A percentile compares a stretch with the other conserved stretches of the same genome.
phyloP scores from a whole-genome alignment of 2,113 vertebrate species.

The Hippocampus comes region DNA sequence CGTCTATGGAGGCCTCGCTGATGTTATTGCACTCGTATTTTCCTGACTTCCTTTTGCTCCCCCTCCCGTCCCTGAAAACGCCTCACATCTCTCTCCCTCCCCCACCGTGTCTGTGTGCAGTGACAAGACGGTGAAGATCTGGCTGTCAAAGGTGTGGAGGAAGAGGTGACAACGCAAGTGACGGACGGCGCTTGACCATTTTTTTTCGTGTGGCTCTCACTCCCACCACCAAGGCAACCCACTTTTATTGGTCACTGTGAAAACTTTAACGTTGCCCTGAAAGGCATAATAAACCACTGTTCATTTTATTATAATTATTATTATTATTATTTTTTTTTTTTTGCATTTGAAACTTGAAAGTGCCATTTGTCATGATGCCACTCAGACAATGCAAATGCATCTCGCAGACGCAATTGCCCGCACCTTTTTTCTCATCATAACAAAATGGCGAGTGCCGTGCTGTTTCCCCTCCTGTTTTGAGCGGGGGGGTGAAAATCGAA shows the following conservation, averaged over 20 bases:
- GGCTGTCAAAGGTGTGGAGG: slow-evolving; percentile 75
- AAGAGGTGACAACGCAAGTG: slow-evolving; percentile 65
- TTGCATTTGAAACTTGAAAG: slow-evolving; percentile 47
- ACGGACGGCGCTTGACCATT: neutral
- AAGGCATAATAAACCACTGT: slow-evolving; percentile 24
- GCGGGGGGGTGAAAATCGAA: neutral
- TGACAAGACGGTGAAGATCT: slow-evolving; percentile 93
- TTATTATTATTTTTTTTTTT: slow-evolving; percentile 28
- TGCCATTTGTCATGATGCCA: slow-evolving; percentile 54
- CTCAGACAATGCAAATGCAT: slow-evolving; percentile 25
- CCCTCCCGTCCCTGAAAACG: neutral
- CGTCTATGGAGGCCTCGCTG: slow-evolving; percentile 15
- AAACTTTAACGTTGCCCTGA: slow-evolving; percentile 14
- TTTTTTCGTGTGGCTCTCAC: slow-evolving; percentile 19
- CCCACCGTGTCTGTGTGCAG: slow-evolving; percentile 66
- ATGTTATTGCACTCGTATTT: slow-evolving; percentile 34
- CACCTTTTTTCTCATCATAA: slow-evolving; percentile 17
- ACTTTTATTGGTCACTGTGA: slow-evolving; percentile 20
- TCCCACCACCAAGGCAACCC: slow-evolving; percentile 39
- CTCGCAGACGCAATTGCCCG: slow-evolving; percentile 2
- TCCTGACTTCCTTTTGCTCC: slow-evolving; percentile 21
- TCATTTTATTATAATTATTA: slow-evolving; percentile 21
- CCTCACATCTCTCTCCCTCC: slow-evolving; percentile 33
- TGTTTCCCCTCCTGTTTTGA: slow-evolving; percentile 23
- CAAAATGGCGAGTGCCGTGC: slow-evolving; percentile 43